Conservation (phyloP, 2,888 invertebrate genomes). For the Thecocarcelia acutangulata region DNA sequence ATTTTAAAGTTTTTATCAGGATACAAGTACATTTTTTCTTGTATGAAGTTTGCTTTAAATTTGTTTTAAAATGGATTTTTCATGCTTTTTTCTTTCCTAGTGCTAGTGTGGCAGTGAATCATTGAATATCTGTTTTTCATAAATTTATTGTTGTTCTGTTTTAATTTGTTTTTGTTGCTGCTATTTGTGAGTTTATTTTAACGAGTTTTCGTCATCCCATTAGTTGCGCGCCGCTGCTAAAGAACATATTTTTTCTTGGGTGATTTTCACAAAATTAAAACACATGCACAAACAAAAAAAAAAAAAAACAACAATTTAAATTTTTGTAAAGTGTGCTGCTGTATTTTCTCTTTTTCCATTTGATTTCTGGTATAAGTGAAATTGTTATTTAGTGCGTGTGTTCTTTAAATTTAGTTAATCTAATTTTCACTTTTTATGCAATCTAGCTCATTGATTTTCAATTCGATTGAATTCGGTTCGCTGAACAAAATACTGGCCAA, state of each 20-base stretch:
- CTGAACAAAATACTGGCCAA: neutral
- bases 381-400: conserved; percentile 43
- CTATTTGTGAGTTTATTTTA: conserved; percentile 41
- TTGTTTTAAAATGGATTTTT: conserved; percentile 57
- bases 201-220: conserved; percentile 57
- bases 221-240: conserved; percentile 48
- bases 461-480: conserved; percentile 18
- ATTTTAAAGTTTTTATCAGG: conserved; percentile 41
- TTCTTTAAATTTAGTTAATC: conserved; percentile 22
- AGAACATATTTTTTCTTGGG: conserved; percentile 1
- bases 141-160: conserved; percentile 42
- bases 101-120: conserved; percentile 43
- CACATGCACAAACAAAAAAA: conserved; percentile 11
- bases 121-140: conserved; percentile 55
- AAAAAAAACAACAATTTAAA: conserved; percentile 3
- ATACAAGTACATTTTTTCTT: conserved; percentile 27
- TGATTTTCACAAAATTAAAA: conserved; percentile 4
- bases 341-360: conserved; percentile 8
- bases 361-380: neutral
- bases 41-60: conserved; percentile 5
- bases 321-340: conserved; percentile 14
- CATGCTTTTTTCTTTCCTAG: conserved; percentile 10
- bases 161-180: conserved; percentile 28
- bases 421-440: conserved; percentile 32
- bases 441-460: conserved; percentile 11